Conservation (phyloP, 2,888 invertebrate species). For the Coenonympha glycerion region DNA sequence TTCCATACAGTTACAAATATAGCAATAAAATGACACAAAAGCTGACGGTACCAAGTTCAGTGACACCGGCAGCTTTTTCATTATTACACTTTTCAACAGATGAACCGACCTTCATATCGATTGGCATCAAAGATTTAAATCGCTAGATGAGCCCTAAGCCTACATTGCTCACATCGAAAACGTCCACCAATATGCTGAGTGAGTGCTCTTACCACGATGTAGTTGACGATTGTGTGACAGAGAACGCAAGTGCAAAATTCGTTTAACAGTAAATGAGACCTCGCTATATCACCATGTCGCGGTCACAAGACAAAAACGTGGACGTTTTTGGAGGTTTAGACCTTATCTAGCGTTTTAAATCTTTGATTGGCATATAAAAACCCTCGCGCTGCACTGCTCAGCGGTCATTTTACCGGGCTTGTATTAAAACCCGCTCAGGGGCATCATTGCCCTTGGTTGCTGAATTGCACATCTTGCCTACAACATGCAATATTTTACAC, state of each 20-base stretch:
- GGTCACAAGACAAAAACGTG: no score
- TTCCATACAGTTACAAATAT: neutral
- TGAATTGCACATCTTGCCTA: conserved; percentile 46
- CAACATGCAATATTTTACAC: conserved; percentile 56
- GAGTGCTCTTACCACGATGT: no score
- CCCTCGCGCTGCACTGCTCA: no score
- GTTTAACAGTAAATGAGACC: no score
- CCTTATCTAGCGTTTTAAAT: no score
- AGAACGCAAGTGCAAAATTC: no score
- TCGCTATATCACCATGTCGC: no score
- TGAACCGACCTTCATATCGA: conserved; percentile 28
- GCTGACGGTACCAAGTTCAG: conserved; percentile 6
- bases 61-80: conserved; percentile 8
- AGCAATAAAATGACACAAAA: neutral
- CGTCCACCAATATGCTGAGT: no score
- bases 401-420: conserved; percentile 31
- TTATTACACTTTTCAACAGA: conserved; percentile 21
- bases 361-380: no score
- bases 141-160: conserved; percentile 15
- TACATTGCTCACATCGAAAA: no score
- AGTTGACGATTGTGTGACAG: no score
- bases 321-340: no score
- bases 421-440: conserved; percentile 55
- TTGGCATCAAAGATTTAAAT: conserved; percentile 29
- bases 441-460: conserved; percentile 54